These are phyloP conservation scores for Sericinus montela DNA, from an alignment of 2,888 invertebrate genomes.

Conservation along the genomic window DNA sequence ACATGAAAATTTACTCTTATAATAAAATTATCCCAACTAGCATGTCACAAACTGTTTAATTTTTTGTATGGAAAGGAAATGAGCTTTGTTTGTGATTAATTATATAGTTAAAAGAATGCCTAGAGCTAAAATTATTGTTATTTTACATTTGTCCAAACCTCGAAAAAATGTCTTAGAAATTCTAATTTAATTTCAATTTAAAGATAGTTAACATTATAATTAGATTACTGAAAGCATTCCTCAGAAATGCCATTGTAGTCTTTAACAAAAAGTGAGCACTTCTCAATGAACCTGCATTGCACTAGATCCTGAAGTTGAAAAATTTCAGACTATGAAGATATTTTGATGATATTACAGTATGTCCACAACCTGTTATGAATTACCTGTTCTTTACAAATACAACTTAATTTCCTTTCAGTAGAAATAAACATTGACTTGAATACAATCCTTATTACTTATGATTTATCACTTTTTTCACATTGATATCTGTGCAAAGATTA, in stretches of 20 bases:
- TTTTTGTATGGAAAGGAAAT: slow-evolving; percentile 44
- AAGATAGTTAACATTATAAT: slow-evolving; percentile 5
- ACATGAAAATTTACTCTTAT: neutral
- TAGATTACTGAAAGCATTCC: slow-evolving; percentile 6
- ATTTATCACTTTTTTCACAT: slow-evolving; percentile 58
- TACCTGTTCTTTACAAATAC: slow-evolving; percentile 42
- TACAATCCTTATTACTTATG: slow-evolving; percentile 55
- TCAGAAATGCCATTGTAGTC: slow-evolving; percentile 8
- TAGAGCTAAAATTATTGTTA: slow-evolving; percentile 55
- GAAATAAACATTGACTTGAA: slow-evolving; percentile 48
- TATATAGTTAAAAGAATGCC: slow-evolving; percentile 62
- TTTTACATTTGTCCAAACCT: slow-evolving; percentile 41
- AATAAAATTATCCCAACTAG: neutral
- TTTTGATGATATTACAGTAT: slow-evolving; percentile 49
- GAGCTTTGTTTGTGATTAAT: slow-evolving; percentile 41
- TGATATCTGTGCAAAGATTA: slow-evolving; percentile 55
- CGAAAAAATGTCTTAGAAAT: slow-evolving; percentile 44
- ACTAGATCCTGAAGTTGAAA: slow-evolving; percentile 27
- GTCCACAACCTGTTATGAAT: slow-evolving; percentile 54
- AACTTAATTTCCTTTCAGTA: slow-evolving; percentile 49
- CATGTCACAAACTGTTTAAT: neutral
- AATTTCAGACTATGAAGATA: slow-evolving; percentile 50
- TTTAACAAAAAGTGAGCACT: slow-evolving; percentile 11
- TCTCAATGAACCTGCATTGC: slow-evolving; percentile 19
- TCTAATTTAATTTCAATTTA: slow-evolving; percentile 29